These are phyloP conservation scores for Acanthosepion pharaonis DNA, from an alignment of 2,888 invertebrate species.

Conservation along the genomic window DNA sequence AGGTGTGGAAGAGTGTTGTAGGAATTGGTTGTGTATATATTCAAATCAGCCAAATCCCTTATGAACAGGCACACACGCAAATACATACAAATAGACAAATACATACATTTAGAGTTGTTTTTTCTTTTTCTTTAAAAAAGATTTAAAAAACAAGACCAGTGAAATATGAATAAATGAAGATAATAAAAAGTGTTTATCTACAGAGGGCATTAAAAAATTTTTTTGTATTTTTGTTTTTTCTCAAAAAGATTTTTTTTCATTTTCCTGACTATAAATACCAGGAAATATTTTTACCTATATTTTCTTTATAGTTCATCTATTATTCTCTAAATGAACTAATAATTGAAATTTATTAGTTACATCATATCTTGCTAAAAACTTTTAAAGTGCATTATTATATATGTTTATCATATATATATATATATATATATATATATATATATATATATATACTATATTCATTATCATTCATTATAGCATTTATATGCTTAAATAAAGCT, in stretches of 20 bases:
- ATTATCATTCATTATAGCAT: neutral
- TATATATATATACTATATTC: neutral
- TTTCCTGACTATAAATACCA: neutral
- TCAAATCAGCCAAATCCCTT: conserved; percentile 33
- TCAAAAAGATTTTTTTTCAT: conserved; percentile 9
- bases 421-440: neutral
- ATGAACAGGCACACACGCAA: neutral
- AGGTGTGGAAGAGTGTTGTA: neutral
- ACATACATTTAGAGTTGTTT: conserved; percentile 15
- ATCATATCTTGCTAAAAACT: neutral
- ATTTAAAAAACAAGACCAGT: neutral
- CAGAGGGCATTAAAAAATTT: conserved; percentile 33
- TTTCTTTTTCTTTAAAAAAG: neutral
- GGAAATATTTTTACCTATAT: neutral
- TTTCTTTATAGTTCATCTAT: neutral
- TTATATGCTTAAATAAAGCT: conserved; percentile 15
- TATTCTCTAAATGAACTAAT: neutral
- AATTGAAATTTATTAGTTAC: neutral
- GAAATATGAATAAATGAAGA: conserved; percentile 33
- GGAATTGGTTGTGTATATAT: neutral
- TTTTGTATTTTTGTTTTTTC: conserved; percentile 12
- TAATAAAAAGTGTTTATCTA: conserved; percentile 14
- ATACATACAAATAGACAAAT: neutral
- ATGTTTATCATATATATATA: neutral
- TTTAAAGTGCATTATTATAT: neutral